These are phyloP conservation scores for Drosophila sordidapex DNA, from an alignment of 2,888 invertebrate species.

Conservation along the genomic window DNA sequence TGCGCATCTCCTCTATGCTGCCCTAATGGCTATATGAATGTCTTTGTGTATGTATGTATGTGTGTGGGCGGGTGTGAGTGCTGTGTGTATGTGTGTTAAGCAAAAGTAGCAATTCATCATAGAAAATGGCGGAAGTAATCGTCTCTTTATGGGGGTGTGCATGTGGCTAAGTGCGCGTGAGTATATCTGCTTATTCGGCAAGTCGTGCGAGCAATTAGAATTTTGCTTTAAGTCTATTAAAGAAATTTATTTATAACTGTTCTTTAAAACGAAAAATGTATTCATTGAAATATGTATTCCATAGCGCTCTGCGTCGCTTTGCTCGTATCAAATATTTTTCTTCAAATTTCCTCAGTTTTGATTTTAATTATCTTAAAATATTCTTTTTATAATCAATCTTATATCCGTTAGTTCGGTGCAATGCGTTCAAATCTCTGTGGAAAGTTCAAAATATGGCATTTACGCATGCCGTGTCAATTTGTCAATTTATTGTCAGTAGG, in stretches of 20 bases:
- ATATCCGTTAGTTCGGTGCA: not conserved
- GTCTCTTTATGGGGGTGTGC: constrained; percentile 67
- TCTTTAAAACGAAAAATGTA: not conserved
- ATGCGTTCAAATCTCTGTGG: not conserved
- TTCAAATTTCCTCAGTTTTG: not conserved
- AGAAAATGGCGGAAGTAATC: constrained; percentile 84
- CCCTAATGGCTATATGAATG: constrained; percentile 42
- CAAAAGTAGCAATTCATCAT: constrained; percentile 83
- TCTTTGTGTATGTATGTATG: constrained; percentile 20
- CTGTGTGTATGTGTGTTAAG: constrained; percentile 51
- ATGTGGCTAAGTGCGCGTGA: constrained; percentile 41
- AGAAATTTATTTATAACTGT: not conserved
- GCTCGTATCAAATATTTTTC: not conserved
- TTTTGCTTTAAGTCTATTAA: constrained; percentile 10
- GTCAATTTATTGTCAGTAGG: not conserved
- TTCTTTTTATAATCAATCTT: not conserved
- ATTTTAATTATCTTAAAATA: not conserved
- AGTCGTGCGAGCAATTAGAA: constrained; percentile 42
- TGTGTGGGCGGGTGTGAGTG: constrained; percentile 27
- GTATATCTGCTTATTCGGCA: constrained; percentile 32
- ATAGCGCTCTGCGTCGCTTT: not conserved
- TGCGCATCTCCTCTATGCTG: constrained; percentile 69
- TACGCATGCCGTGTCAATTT: too few species aligned
- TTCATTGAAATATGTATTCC: not conserved
- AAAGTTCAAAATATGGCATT: not conserved